A percentile compares a stretch with the other conserved stretches of the same genome.
These are phyloP conservation scores for Lasiurus borealis DNA, from an alignment of 2,113 vertebrate species.

Conservation along the genomic window DNA sequence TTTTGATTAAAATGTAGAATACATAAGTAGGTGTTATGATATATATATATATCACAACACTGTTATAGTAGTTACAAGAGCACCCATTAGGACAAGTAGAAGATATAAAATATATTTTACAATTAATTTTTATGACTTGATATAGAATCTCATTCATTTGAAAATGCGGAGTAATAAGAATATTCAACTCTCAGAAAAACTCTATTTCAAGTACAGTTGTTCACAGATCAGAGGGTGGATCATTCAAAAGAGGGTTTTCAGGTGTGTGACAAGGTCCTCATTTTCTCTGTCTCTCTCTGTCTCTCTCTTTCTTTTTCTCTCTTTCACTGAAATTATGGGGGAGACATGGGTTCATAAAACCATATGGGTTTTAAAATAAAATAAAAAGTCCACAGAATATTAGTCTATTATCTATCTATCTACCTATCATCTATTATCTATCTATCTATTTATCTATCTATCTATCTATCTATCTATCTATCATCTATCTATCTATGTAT, in stretches of 20 bases:
- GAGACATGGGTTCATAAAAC: too few relatives aligned
- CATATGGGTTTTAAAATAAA: too few relatives aligned
- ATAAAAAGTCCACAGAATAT: too few relatives aligned
- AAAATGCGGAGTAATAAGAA: not conserved
- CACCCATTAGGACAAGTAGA: too few relatives aligned
- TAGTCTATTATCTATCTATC: not conserved
- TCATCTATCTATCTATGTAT: too few relatives aligned
- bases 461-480: too few relatives aligned
- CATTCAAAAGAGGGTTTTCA: not conserved
- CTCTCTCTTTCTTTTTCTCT: not conserved
- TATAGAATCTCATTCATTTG: not conserved
- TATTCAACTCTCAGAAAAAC: conserved; percentile 17
- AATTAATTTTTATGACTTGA: conserved; percentile 4
- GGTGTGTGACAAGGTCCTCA: not conserved
- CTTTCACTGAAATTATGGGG: too few relatives aligned
- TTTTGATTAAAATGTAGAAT: not conserved
- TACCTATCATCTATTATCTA: too few relatives aligned
- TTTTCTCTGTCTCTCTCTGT: not conserved
- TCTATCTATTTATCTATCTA: too few relatives aligned
- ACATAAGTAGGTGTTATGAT: not conserved
- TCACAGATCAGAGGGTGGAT: not conserved
- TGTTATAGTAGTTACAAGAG: too few relatives aligned
- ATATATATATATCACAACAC: not conserved
- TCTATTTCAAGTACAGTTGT: conserved; percentile 16
- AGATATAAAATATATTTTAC: not conserved